phyloP scores from a whole-genome alignment of 1,140 invertebrate species.

The Orussus abietinus region DNA sequence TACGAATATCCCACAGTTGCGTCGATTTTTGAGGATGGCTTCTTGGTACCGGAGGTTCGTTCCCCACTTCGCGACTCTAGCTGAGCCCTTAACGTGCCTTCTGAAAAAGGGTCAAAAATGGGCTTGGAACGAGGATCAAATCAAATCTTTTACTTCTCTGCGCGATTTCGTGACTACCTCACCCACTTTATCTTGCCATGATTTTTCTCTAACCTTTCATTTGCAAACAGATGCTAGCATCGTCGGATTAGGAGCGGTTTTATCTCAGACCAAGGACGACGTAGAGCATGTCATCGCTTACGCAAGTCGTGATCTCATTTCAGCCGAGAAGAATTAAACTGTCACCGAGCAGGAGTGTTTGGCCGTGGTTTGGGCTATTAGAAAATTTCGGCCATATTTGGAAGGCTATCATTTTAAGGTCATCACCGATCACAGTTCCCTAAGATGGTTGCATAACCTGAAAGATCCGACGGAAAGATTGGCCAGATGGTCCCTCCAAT shows the following conservation, averaged over 20 bases:
- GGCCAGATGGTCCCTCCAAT: constrained; percentile 41
- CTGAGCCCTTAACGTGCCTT: constrained; percentile 27
- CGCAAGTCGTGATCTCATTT: constrained; percentile 34
- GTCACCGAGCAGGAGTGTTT: constrained; percentile 50
- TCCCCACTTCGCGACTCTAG: constrained; percentile 29
- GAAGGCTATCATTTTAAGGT: no score
- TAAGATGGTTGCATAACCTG: constrained; percentile 45
- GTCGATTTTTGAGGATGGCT: no score
- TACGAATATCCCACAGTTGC: no score
- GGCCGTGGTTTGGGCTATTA: constrained; percentile 43
- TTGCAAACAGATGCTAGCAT: constrained; percentile 25
- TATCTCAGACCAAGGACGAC: constrained; percentile 25
- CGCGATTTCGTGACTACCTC: no score
- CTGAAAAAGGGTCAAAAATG: constrained; percentile 22
- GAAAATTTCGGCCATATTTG: constrained; percentile 45
- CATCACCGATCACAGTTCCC: no score
- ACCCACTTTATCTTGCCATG: no score
- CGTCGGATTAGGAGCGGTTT: constrained; percentile 26
- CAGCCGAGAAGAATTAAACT: constrained; percentile 43
- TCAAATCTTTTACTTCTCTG: no score
- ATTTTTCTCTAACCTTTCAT: no score
- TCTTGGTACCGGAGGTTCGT: constrained; percentile 40
- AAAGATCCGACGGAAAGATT: constrained; percentile 43
- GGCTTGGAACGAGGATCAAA: no score
- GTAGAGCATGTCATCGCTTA: constrained; percentile 38